Base-by-base conservation (phyloP, 2,797 vertebrate genomes). In the Sebastes dallii region DNA sequence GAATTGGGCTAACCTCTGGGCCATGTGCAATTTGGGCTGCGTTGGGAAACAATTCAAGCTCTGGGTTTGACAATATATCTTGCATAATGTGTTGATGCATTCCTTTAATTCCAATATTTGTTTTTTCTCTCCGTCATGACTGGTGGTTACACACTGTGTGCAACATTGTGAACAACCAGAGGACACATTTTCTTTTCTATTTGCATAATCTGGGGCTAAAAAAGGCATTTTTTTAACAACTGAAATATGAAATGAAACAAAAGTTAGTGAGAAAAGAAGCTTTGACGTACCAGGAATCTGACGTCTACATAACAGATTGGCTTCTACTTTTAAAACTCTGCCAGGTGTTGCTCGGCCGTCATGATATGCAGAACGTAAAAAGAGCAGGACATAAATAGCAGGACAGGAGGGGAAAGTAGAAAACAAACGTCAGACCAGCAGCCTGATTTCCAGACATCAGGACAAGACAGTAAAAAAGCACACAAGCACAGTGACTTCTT, bases 71-170 rank as follows among this genome's bases (percentile, higher is more conserved):
- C 66, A 69, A 81, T 87, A 79, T 81, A 62, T 86, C 62, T 75
- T 62, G 69, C 66, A 13, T 73, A 78, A 75, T 82, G 72, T 73
- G 66, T 65, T 72, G 34, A 77, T 81, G 25, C 54, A 71, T 85
- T 78, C 36, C 78, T 77, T 83, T 88, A 58, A 86, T 80, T 82
- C 59, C 42, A 54, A 22, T 61, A 72, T 75, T 84, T 72, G 46
- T 72, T 72, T 61, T 54, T 36, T 60, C 6, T 65, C 32, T 83
- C 13, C 14, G 25, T 54, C 52, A 12, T 36, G 59, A 68, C 72
- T 75, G 62, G 36, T n/a, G 20, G 36, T 69, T 60, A 50, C 29
- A 75, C 64, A 72, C n/a, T 52, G 50, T 34, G 39, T 34, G 10
- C 56, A 80, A 4, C n/a, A 36, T 39, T 77, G 52, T 59, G 39